A percentile compares a stretch with the other conserved stretches of the same genome.
phyloP scores from a whole-genome alignment of 2,797 vertebrate species.

The Novumbra hubbsi region DNA sequence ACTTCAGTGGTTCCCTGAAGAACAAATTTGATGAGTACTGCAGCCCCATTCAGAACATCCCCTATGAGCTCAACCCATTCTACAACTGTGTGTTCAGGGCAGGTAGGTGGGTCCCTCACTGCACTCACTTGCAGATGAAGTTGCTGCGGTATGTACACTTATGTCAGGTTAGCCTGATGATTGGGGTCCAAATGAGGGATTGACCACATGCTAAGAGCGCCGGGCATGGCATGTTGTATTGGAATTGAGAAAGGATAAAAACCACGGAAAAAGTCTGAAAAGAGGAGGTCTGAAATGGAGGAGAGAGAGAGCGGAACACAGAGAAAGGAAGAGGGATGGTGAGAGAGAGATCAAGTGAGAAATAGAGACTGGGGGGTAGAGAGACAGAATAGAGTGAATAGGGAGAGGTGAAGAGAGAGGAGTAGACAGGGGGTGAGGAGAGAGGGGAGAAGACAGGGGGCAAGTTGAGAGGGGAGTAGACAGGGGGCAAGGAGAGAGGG shows the following conservation, averaged over 20 bases:
- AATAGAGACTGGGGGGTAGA: background rate
- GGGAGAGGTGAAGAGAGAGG: too few species aligned
- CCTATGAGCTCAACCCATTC: conserved; percentile 75
- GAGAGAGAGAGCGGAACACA: background rate
- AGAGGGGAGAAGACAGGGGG: too few species aligned
- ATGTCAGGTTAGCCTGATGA: background rate
- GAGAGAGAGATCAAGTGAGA: background rate
- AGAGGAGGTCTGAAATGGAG: background rate
- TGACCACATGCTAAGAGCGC: background rate
- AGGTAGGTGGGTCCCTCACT: conserved; percentile 57
- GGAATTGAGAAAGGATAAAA: too few species aligned
- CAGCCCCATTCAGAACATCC: conserved; percentile 35
- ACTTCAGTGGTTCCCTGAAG: conserved; percentile 59
- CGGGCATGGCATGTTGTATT: too few species aligned
- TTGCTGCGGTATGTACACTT: background rate
- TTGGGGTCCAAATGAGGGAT: background rate
- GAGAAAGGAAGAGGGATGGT: background rate
- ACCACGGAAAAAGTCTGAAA: too few species aligned
- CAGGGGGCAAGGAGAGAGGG: too few species aligned
- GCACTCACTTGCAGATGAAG: background rate
- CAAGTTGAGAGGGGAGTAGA: too few species aligned
- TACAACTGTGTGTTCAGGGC: conserved; percentile 72
- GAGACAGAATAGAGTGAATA: background rate
- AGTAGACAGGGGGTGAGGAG: too few species aligned
- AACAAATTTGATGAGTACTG: conserved; percentile 73